These are phyloP conservation scores for Pungitius pungitius DNA, from an alignment of 2,113 vertebrate species.

Conservation along the genomic window DNA sequence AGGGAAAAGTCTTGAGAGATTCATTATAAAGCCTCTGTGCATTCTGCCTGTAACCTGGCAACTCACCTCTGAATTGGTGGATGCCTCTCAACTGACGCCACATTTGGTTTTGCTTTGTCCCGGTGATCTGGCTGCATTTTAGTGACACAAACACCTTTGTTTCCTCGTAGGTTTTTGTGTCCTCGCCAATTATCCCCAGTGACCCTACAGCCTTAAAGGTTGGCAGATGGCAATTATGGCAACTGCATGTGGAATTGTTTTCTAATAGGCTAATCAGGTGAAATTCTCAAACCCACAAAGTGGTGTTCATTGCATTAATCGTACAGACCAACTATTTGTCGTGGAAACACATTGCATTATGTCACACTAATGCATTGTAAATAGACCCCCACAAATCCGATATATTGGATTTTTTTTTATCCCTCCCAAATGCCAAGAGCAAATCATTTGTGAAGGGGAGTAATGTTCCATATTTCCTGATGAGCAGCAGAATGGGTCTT, in stretches of 20 bases:
- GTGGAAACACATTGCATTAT: slow-evolving; percentile 57
- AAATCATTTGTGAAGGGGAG: slow-evolving; percentile 69
- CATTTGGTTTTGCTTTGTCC: slow-evolving; percentile 49
- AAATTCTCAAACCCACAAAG: slow-evolving; percentile 53
- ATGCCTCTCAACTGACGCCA: slow-evolving; percentile 48
- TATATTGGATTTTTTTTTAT: slow-evolving; percentile 71
- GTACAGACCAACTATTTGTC: slow-evolving; percentile 39
- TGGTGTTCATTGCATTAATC: slow-evolving; percentile 40
- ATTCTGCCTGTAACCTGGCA: slow-evolving; percentile 78
- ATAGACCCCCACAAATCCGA: slow-evolving; percentile 66
- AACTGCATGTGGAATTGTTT: slow-evolving; percentile 37
- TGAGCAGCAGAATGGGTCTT: slow-evolving; percentile 61
- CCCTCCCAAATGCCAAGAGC: slow-evolving; percentile 68
- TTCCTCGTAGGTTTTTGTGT: slow-evolving; percentile 23
- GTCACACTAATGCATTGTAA: slow-evolving; percentile 65
- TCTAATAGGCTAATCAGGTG: slow-evolving; percentile 42
- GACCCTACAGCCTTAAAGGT: slow-evolving; percentile 22
- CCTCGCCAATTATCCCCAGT: slow-evolving; percentile 36
- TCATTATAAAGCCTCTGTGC: slow-evolving; percentile 73
- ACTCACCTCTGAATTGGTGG: slow-evolving; percentile 69
- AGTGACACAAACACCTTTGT: slow-evolving; percentile 32
- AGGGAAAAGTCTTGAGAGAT: slow-evolving; percentile 57
- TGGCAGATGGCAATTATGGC: slow-evolving; percentile 37
- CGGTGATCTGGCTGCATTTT: slow-evolving; percentile 40
- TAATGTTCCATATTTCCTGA: slow-evolving; percentile 75